Base-by-base conservation (phyloP, 2,888 invertebrate species). In the Phyto melanocephala region DNA sequence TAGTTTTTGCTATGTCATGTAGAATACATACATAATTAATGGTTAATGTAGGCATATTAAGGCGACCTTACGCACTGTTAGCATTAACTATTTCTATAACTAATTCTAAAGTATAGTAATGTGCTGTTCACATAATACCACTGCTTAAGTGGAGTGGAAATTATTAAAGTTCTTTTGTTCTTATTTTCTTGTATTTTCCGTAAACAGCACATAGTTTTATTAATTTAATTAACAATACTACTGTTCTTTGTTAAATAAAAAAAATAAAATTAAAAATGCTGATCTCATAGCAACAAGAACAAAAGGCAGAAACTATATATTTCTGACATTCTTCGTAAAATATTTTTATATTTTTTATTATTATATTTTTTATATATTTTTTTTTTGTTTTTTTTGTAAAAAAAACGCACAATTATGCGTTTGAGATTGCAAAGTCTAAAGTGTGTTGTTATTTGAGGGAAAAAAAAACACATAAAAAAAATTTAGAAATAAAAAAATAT, bases 381-480 rank as follows among this genome's bases (percentile, higher is more conserved):
- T 28, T 28, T 6, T 28, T 5, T 6, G 28, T 5, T 5, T 28
- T 28, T 28, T 28, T 28, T 28, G 3, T 28, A 3, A 28, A 5
- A 15, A 60, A 80, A 80, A 77, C 72, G 74, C 83, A 78, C 63
- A 80, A 80, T 77, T 83, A 80, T 83, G 83, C 83, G 83, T 80
- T 83, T n/a, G n/a, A 75, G 60, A 80, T 80, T 80, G 77, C 80
- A 80, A 80, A 83, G 50, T 63, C 50, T 52, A 80, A 72, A 63
- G 13, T 67, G 71, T 60, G n/a, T 35, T 33, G 47, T 79, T 79
- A 50, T 37, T 63, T 52, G 8, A 17, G 6, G 11, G 22, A 28
- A 22, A 2, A 4, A 70, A 35, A 56, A 45, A 22, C n/a, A 52
- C 40, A 10, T 2, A 47, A 11, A 8, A 20, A 54, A 63, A 37